Evolutionary conservation across 1,140 invertebrate genomes (phyloP).

Genomic region (Macrobrachium nipponense): DNA sequence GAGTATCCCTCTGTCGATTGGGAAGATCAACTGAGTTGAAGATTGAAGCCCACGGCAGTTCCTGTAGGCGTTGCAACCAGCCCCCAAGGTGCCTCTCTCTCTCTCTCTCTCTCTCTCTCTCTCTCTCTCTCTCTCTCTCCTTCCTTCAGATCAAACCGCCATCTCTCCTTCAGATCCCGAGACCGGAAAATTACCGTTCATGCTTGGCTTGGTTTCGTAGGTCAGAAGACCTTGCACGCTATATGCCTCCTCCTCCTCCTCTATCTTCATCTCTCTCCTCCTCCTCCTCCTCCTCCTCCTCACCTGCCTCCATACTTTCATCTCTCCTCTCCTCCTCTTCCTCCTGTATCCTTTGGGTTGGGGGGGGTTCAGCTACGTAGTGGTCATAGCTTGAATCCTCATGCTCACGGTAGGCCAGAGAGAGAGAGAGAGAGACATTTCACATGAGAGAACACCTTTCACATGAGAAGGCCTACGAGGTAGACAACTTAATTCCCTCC

Average conservation of each 20-base stretch:
- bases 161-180: not conserved
- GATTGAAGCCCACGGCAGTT: no score
- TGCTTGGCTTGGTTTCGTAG: not conserved
- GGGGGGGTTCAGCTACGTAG: no score
- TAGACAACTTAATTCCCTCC: no score
- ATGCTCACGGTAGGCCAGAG: no score
- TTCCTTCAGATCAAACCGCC: not conserved
- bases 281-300: not conserved
- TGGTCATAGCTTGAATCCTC: no score
- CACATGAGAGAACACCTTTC: no score
- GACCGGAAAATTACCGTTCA: not conserved
- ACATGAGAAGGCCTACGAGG: no score
- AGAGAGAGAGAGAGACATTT: no score
- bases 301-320: not conserved
- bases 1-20: no score
- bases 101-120: not conserved
- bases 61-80: no score
- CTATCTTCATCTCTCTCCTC: not conserved
- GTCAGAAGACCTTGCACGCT: not conserved
- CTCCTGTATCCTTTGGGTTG: not conserved
- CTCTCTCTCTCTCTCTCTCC: not conserved
- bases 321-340: not conserved
- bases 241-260: slow-evolving; percentile 3
- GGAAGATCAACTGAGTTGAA: no score
- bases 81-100: not conserved